Conservation (phyloP, 2,113 vertebrate species). For the Thalassoma bifasciatum region DNA sequence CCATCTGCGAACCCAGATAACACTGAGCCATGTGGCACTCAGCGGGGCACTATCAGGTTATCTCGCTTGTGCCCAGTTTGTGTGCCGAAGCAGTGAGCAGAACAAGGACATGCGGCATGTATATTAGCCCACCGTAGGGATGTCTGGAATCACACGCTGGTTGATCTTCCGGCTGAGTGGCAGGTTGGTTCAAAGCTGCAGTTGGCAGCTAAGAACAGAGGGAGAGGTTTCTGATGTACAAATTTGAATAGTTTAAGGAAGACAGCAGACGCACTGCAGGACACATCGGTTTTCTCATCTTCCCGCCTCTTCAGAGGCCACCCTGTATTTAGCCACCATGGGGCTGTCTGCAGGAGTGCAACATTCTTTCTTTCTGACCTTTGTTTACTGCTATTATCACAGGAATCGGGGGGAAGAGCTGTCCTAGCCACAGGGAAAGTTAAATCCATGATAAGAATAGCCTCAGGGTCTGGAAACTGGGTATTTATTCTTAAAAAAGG, state of each 20-base stretch:
- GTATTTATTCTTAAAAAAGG: neutral
- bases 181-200: slow-evolving; percentile 69
- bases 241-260: slow-evolving; percentile 74
- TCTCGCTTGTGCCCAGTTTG: slow-evolving; percentile 61
- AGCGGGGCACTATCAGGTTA: slow-evolving; percentile 71
- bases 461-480: slow-evolving; percentile 1
- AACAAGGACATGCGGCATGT: slow-evolving; percentile 69
- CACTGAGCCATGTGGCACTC: slow-evolving; percentile 68
- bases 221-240: slow-evolving; percentile 55
- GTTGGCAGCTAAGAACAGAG: slow-evolving; percentile 61
- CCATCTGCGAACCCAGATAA: slow-evolving; percentile 78
- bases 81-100: slow-evolving; percentile 62
- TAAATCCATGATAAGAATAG: slow-evolving; percentile 22
- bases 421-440: slow-evolving; percentile 19
- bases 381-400: slow-evolving; percentile 44
- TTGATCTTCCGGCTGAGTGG: slow-evolving; percentile 72
- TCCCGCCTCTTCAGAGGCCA: slow-evolving; percentile 50
- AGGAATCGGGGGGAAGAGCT: slow-evolving; percentile 9
- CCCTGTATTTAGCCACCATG: slow-evolving; percentile 57
- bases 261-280: slow-evolving; percentile 58
- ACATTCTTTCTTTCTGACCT: slow-evolving; percentile 48
- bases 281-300: slow-evolving; percentile 37
- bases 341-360: slow-evolving; percentile 45
- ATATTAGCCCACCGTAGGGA: slow-evolving; percentile 67
- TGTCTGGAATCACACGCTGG: slow-evolving; percentile 61